A percentile compares a stretch with the other conserved stretches of the same genome.
Conservation (phyloP, 2,888 invertebrate genomes). For the Trissolcus japonicus region DNA sequence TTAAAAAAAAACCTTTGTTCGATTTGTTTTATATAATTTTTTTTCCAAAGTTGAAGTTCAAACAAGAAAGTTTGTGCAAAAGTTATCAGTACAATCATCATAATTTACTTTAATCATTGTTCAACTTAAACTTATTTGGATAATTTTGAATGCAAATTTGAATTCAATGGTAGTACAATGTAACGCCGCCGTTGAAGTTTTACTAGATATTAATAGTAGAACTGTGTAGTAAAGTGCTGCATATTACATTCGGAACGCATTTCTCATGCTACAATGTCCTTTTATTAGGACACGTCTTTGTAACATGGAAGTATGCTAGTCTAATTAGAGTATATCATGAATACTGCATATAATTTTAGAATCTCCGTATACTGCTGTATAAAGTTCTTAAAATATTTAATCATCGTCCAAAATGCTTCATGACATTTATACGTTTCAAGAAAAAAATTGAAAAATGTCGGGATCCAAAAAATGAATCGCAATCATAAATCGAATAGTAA, state of each 20-base stretch:
- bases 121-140: too few relatives aligned
- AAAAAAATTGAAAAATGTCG: too few relatives aligned
- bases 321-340: constrained; percentile 20
- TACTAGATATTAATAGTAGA: background rate
- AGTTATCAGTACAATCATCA: too few relatives aligned
- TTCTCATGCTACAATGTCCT: constrained; percentile 17
- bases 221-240: background rate
- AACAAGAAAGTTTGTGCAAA: too few relatives aligned
- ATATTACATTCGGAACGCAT: constrained; percentile 18
- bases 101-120: constrained; percentile 15
- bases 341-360: constrained; percentile 30
- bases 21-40: too few relatives aligned
- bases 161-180: too few relatives aligned
- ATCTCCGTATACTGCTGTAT: constrained; percentile 28
- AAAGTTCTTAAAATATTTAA: constrained; percentile 20
- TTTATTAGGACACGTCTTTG: constrained; percentile 19
- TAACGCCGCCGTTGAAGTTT: background rate
- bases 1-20: too few relatives aligned
- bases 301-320: constrained; percentile 26
- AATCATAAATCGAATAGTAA: too few relatives aligned
- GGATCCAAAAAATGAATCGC: too few relatives aligned
- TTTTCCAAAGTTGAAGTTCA: too few relatives aligned
- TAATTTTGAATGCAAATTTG: too few relatives aligned
- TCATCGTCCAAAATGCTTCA: background rate
- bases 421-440: constrained; percentile 1